A percentile compares a stretch with the other conserved stretches of the same genome.
These are phyloP conservation scores for Neoscelio sp. DNA, from an alignment of 2,888 invertebrate species.

Conservation along the genomic window DNA sequence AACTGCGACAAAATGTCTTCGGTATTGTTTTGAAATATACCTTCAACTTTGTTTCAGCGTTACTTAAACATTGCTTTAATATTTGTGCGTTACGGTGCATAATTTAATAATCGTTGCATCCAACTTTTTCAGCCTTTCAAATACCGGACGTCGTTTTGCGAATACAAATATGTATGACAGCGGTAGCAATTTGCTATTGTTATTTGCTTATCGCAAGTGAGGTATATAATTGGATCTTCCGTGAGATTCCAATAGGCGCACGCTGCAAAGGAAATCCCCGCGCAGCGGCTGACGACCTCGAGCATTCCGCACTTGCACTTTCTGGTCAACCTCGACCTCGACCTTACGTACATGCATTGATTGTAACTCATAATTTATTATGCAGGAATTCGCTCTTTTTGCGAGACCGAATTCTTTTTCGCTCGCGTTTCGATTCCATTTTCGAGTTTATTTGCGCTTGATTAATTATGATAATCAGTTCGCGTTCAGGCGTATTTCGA, in stretches of 20 bases:
- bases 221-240: conserved; percentile 62
- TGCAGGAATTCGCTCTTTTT: conserved; percentile 32
- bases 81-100: too few species aligned
- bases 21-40: too few species aligned
- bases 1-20: too few species aligned
- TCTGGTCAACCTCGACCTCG: conserved; percentile 64
- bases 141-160: conserved; percentile 16
- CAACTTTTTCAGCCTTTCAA: conserved; percentile 15
- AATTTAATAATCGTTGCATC: too few species aligned
- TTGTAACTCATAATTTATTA: conserved; percentile 54
- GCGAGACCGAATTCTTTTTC: conserved; percentile 31
- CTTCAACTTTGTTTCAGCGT: too few species aligned
- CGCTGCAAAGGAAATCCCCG: conserved; percentile 52
- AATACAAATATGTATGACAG: conserved; percentile 34
- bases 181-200: conserved; percentile 50
- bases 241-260: conserved; percentile 53
- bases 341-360: conserved; percentile 53
- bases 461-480: conserved; percentile 38
- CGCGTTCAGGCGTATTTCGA: neutral
- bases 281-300: conserved; percentile 49
- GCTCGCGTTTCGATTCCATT: conserved; percentile 23
- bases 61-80: too few species aligned
- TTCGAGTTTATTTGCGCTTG: conserved; percentile 2
- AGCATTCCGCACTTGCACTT: conserved; percentile 66
- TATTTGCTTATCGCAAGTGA: conserved; percentile 53